Conservation (phyloP, 2,888 invertebrate genomes). For the Empis stercorea region DNA sequence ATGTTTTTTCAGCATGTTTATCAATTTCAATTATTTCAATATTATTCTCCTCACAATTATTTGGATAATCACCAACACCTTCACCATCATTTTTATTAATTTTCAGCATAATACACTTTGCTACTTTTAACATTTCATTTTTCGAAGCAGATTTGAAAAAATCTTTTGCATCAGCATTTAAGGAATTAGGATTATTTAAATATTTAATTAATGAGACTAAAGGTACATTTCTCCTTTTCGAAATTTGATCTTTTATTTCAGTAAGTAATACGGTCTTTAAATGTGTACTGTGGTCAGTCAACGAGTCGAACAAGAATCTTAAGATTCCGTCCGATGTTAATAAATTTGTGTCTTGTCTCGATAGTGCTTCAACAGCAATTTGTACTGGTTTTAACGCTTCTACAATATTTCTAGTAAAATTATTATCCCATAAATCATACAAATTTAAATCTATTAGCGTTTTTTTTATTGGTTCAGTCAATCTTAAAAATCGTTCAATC, state of each 20-base stretch:
- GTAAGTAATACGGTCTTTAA: neutral
- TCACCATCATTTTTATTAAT: neutral
- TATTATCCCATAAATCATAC: neutral
- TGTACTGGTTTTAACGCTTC: neutral
- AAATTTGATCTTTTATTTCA: neutral
- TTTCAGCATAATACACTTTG: neutral
- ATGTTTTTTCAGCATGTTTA: too few species aligned
- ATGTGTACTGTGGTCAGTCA: neutral
- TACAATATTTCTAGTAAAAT: neutral
- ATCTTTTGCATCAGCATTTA: neutral
- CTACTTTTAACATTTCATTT: neutral
- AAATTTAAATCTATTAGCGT: slow-evolving; percentile 1
- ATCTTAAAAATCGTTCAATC: slow-evolving; percentile 1
- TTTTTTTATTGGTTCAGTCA: slow-evolving; percentile 2
- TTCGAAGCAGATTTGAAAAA: neutral
- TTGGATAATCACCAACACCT: too few species aligned
- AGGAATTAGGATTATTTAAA: neutral
- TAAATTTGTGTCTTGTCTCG: neutral
- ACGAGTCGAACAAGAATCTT: neutral
- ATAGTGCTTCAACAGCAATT: slow-evolving; percentile 2
- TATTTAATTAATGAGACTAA: neutral
- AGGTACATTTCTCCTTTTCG: neutral
- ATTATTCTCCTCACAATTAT: too few species aligned
- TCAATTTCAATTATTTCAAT: too few species aligned
- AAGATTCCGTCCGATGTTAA: slow-evolving; percentile 3